Evolutionary conservation across 2,797 vertebrate species (phyloP), one percentile per base, ranked within the genome.

Genomic region (Bradypodion pumilum): DNA sequence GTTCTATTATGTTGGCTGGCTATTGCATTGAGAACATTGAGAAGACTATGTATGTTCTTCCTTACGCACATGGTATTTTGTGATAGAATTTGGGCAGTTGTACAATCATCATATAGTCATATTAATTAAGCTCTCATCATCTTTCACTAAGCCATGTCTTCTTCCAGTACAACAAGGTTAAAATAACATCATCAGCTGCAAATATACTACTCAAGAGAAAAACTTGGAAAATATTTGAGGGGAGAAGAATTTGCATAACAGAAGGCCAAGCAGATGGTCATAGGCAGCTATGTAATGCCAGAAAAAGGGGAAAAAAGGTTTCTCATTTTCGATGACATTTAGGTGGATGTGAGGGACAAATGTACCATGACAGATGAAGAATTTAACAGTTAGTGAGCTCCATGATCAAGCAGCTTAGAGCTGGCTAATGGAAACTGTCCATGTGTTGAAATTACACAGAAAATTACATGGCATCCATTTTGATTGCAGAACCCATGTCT

Each of bases 291-390:
- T 76, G 40, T 44, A 37, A 29, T 74, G 44, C 35, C 63, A 81
- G 52, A 49, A 81, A 76, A 70, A 68, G 19, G 32, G 25, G 16
- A 0, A 7, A 1, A 74, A 42, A 40, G 52, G 78, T 81, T n/a
- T 85, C 79, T 85, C 63, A 81, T 81, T 81, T 78, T 66, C 40
- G 78, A 70, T 85, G 78, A 85, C 84, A 85, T 81, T 85, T 85
- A 62, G 75, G 63, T 49, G 42, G 73, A 75, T 85, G 63, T 81
- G 78, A 81, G 40, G 37, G 44, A 85, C 52, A 85, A 62, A 35
- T 7, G 2, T 37, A 81, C 23, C 63, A 75, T 81, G 78, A 81
- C 84, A 85, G 84, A 85, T 81, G 84, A 85, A 62, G 78, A 85
- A 74, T 59, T 60, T 85, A 81, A 75, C 78, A 85, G 25, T 49